Conservation (phyloP, 2,113 vertebrate genomes). For the Otus sunia region DNA sequence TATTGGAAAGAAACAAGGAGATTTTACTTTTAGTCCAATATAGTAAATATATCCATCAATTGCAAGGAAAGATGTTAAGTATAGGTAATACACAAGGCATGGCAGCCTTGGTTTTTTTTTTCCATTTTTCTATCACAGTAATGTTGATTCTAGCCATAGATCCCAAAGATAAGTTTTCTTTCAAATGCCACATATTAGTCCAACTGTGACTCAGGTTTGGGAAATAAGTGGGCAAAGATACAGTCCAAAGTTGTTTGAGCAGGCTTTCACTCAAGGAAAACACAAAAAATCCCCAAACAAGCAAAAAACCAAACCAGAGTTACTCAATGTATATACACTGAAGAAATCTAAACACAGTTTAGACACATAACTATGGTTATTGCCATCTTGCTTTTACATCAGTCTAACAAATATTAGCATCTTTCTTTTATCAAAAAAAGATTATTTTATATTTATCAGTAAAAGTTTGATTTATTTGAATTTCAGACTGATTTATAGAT, state of each 20-base stretch:
- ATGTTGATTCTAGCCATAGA: background rate
- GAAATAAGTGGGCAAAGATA: background rate
- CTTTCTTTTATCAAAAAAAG: background rate
- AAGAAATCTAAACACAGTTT: background rate
- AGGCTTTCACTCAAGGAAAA: background rate
- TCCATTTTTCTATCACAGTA: background rate
- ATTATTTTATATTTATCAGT: background rate
- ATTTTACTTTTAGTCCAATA: background rate
- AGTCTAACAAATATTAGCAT: background rate
- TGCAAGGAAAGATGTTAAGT: background rate
- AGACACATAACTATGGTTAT: background rate
- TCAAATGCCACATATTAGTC: background rate
- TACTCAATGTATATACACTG: background rate
- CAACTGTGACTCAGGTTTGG: background rate
- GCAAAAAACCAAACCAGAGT: background rate
- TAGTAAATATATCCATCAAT: background rate
- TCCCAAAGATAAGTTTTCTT: background rate
- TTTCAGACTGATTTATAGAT: background rate
- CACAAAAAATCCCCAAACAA: background rate
- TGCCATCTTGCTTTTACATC: background rate
- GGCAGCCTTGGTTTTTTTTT: background rate
- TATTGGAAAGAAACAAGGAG: background rate
- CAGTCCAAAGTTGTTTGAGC: background rate
- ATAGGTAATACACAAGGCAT: background rate
- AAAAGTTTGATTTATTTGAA: background rate